phyloP scores from a whole-genome alignment of 2,113 vertebrate species.

The Buteo buteo region DNA sequence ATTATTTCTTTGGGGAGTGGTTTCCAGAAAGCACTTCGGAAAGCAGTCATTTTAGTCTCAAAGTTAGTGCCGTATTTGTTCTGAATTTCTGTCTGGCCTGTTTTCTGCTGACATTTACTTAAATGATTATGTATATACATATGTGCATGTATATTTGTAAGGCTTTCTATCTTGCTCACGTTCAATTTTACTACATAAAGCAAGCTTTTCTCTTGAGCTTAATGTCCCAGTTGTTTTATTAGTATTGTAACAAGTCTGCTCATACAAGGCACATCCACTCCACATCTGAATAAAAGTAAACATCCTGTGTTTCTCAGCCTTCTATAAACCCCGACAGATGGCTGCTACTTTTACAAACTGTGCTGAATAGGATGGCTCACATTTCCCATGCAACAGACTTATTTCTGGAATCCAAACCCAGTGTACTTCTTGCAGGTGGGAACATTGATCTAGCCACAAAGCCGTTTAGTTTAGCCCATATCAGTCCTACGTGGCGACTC shows the following conservation, averaged over 20 bases:
- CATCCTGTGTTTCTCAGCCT: constrained; percentile 54
- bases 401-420: constrained; percentile 35
- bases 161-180: not conserved
- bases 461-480: not conserved
- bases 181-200: not conserved
- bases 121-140: not conserved
- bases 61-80: not conserved
- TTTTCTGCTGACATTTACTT: constrained; percentile 11
- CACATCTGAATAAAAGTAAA: constrained; percentile 45
- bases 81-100: not conserved
- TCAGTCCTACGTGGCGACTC: rapidly evolving
- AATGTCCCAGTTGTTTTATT: constrained; percentile 2
- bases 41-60: not conserved
- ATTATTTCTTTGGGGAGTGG: not conserved
- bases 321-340: constrained; percentile 42
- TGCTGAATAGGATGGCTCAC: not conserved
- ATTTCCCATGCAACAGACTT: constrained; percentile 39
- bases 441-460: not conserved
- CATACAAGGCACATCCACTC: not conserved
- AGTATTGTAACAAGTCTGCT: not conserved
- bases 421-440: not conserved
- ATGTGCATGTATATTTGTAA: not conserved
- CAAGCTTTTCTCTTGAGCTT: not conserved
- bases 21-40: not conserved
- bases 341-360: constrained; percentile 46